Evolutionary conservation across 2,113 vertebrate genomes (phyloP).

Genomic region (Polypterus bichir): DNA sequence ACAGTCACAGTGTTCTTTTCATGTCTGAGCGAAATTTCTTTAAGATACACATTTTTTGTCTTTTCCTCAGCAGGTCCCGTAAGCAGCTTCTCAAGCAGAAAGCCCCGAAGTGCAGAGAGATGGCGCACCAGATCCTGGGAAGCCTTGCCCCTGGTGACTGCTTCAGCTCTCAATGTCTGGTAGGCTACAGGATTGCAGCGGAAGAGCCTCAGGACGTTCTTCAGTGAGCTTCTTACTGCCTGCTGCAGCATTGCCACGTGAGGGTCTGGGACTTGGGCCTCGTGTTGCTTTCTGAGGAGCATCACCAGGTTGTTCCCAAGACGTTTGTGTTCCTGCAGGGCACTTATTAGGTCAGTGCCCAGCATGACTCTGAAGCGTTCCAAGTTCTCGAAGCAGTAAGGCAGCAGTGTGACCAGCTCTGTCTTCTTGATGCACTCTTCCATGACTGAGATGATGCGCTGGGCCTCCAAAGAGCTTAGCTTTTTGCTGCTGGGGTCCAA

Average conservation of each 20-base stretch:
- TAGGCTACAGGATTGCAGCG: slow-evolving; percentile 23
- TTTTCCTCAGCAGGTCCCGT: slow-evolving; percentile 44
- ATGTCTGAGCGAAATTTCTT: slow-evolving; percentile 27
- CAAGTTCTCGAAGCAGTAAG: slow-evolving; percentile 3
- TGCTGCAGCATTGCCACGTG: neutral
- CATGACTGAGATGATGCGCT: slow-evolving; percentile 44
- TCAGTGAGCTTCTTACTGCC: slow-evolving; percentile 42
- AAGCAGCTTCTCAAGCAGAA: slow-evolving; percentile 49
- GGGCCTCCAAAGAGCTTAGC: slow-evolving; percentile 40
- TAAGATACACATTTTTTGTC: slow-evolving; percentile 27
- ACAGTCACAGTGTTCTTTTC: slow-evolving; percentile 28
- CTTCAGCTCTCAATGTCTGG: slow-evolving; percentile 21
- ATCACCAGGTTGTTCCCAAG: slow-evolving; percentile 26
- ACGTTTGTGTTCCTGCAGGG: slow-evolving; percentile 32
- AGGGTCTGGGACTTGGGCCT: neutral
- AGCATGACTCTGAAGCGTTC: slow-evolving; percentile 17
- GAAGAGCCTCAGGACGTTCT: slow-evolving; percentile 45
- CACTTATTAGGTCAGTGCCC: slow-evolving; percentile 23
- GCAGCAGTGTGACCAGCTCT: slow-evolving; percentile 39
- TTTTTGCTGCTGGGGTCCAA: slow-evolving; percentile 27
- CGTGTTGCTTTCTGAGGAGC: neutral
- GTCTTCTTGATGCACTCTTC: slow-evolving; percentile 49
- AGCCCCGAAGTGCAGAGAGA: slow-evolving; percentile 46
- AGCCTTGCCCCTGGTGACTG: slow-evolving; percentile 8
- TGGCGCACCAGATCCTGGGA: slow-evolving; percentile 34